phyloP scores from a whole-genome alignment of 2,797 vertebrate species.

The Rallus crepitans region DNA sequence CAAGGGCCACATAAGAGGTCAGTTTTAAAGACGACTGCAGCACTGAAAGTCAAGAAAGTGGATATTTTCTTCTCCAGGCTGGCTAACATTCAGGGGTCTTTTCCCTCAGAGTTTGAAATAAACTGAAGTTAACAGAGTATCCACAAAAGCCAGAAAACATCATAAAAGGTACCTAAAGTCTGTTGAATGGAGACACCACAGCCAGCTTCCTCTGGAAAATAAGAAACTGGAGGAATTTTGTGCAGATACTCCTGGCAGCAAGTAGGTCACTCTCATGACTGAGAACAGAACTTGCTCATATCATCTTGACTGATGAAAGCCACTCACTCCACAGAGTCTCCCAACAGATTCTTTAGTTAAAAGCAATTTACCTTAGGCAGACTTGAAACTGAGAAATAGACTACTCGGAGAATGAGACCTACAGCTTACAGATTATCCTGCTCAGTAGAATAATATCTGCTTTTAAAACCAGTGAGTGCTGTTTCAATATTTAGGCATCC shows the following conservation, averaged over 20 bases:
- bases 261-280: background rate
- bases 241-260: background rate
- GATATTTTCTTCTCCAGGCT: background rate
- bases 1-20: background rate
- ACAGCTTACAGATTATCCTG: background rate
- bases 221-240: background rate
- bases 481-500: background rate
- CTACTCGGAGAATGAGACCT: background rate
- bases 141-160: background rate
- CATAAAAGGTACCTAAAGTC: background rate
- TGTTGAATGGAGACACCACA: background rate
- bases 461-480: background rate
- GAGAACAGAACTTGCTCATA: background rate
- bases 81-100: background rate
- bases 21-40: background rate
- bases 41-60: background rate
- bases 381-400: conserved; percentile 9
- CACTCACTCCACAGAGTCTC: background rate
- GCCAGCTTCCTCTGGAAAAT: background rate
- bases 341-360: background rate
- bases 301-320: background rate
- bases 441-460: background rate
- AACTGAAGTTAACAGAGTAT: accelerated
- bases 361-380: conserved; percentile 11
- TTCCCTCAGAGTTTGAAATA: background rate